Conservation (phyloP, 1,140 invertebrate species). For the Ylistrum balloti region DNA sequence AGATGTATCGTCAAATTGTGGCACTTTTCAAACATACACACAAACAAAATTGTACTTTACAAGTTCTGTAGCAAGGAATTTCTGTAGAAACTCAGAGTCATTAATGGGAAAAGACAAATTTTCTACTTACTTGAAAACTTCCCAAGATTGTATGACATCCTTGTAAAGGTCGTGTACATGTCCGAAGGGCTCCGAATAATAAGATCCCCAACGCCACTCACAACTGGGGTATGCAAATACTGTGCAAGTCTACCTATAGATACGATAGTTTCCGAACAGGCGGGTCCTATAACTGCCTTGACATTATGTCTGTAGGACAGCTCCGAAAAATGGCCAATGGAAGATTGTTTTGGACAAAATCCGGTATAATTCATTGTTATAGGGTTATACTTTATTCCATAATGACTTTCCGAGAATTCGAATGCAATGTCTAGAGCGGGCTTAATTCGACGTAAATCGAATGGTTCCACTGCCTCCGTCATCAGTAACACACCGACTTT, state of each 20-base stretch:
- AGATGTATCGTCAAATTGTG: too few species aligned
- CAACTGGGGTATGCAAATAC: conserved; percentile 54
- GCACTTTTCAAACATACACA: too few species aligned
- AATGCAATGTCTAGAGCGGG: conserved; percentile 59
- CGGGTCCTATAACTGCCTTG: conserved; percentile 57
- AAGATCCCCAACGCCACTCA: conserved; percentile 58
- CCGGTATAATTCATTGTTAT: conserved; percentile 55
- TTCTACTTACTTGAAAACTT: conserved; percentile 56
- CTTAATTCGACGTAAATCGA: conserved; percentile 51
- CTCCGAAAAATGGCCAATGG: conserved; percentile 57
- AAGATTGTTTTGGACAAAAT: conserved; percentile 56
- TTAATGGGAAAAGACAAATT: too few species aligned
- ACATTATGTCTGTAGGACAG: conserved; percentile 52
- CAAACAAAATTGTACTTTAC: too few species aligned
- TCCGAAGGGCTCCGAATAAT: conserved; percentile 53
- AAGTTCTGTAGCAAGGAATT: too few species aligned
- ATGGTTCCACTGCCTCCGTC: conserved; percentile 56
- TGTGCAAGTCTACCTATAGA: conserved; percentile 55
- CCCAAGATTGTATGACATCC: conserved; percentile 59
- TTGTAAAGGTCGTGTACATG: conserved; percentile 61
- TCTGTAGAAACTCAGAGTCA: too few species aligned
- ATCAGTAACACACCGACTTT: conserved; percentile 60
- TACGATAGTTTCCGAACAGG: conserved; percentile 57
- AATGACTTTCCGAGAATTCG: conserved; percentile 50
- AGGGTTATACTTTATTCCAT: conserved; percentile 51